Percentiles rank a stretch among this genome's conserved stretches.
Conservation (phyloP, 1,140 invertebrate species). For the Drosophila micromelanica region DNA sequence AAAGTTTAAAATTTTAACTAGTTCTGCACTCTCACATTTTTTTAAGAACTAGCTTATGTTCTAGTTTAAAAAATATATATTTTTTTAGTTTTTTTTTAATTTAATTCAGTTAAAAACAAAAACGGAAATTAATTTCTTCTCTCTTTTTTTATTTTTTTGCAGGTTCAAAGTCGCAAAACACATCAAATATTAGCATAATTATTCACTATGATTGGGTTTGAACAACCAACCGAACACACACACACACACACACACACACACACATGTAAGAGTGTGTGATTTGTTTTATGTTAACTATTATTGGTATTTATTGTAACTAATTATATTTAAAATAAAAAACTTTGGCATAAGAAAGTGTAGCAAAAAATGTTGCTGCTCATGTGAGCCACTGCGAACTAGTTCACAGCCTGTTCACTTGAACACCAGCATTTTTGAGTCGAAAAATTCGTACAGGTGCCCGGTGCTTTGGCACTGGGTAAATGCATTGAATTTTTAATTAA, state of each 20-base stretch:
- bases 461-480: neutral
- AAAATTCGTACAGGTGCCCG: slow-evolving; percentile 30
- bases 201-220: slow-evolving; percentile 48
- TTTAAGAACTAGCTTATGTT: too few species aligned
- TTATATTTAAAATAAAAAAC: slow-evolving; percentile 12
- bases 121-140: neutral
- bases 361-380: slow-evolving; percentile 53
- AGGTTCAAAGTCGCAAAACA: slow-evolving; percentile 80
- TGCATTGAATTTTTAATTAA: slow-evolving; percentile 25
- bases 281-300: slow-evolving; percentile 81
- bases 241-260: slow-evolving; percentile 18
- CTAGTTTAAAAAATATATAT: too few species aligned
- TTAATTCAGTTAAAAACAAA: too few species aligned
- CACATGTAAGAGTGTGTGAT: slow-evolving; percentile 30
- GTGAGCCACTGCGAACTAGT: slow-evolving; percentile 24
- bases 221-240: slow-evolving; percentile 32
- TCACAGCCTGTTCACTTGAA: slow-evolving; percentile 43
- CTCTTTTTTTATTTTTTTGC: slow-evolving; percentile 42
- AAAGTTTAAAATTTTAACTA: neutral
- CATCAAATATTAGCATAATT: slow-evolving; percentile 81
- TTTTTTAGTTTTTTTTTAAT: too few species aligned
- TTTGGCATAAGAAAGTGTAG: neutral
- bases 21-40: neutral
- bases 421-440: slow-evolving; percentile 52
- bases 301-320: slow-evolving; percentile 71